Percentiles rank a stretch among this genome's conserved stretches.
phyloP scores from a whole-genome alignment of 2,888 invertebrate genomes.

The Beris morrisii region DNA sequence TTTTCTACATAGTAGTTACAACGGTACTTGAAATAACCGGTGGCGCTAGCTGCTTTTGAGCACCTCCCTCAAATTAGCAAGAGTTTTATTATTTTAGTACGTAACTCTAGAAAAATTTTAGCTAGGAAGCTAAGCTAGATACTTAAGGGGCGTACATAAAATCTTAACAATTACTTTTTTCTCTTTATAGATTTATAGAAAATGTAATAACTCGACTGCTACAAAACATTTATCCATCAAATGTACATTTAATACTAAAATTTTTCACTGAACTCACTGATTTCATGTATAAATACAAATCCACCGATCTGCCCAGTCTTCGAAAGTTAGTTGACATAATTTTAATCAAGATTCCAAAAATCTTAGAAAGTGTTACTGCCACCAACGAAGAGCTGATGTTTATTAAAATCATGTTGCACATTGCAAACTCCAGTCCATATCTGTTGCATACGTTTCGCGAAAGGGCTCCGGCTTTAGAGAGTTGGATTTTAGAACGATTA shows the following conservation, averaged over 20 bases:
- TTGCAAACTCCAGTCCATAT: constrained; percentile 39
- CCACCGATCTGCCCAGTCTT: constrained; percentile 27
- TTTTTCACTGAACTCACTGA: constrained; percentile 46
- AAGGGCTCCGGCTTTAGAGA: constrained; percentile 34
- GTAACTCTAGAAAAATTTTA: not conserved
- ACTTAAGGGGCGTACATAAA: not conserved
- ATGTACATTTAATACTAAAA: constrained; percentile 45
- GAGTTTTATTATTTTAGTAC: not conserved
- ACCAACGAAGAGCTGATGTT: constrained; percentile 31
- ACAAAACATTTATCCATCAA: constrained; percentile 38
- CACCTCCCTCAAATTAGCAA: not conserved
- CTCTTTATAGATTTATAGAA: constrained; percentile 38
- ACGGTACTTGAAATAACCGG: not conserved
- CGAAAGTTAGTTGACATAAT: constrained; percentile 43
- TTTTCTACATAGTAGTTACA: too few species aligned
- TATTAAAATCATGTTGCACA: constrained; percentile 38
- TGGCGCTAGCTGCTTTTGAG: not conserved
- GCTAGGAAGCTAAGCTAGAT: not conserved
- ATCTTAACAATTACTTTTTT: constrained; percentile 34
- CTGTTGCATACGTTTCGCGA: constrained; percentile 33
- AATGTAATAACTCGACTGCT: constrained; percentile 44
- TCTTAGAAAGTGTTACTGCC: constrained; percentile 26
- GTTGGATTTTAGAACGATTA: constrained; percentile 41
- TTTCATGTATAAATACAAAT: constrained; percentile 1
- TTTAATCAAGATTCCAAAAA: constrained; percentile 39